Percentiles rank a stretch among this genome's conserved stretches.
Conservation (phyloP, 2,797 vertebrate genomes). For the Myoxocephalus aenaeus region DNA sequence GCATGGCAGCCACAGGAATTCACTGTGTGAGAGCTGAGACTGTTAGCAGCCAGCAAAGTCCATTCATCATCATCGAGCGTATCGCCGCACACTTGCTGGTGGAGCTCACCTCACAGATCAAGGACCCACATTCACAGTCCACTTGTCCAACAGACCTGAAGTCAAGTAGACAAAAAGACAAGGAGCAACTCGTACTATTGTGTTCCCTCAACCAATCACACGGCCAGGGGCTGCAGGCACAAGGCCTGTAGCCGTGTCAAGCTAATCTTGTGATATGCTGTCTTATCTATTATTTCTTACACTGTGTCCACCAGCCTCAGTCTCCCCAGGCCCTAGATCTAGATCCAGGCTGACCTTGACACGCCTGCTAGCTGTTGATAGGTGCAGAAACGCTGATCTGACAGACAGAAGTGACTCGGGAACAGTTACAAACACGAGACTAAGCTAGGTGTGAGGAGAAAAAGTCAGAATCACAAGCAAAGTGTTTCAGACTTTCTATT, state of each 20-base stretch:
- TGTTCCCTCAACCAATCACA: conserved; percentile 28
- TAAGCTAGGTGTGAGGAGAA: conserved; percentile 7
- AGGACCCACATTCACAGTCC: conserved; percentile 30
- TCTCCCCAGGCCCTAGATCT: conserved; percentile 33
- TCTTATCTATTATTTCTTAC: conserved; percentile 60
- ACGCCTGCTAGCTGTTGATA: conserved; percentile 25
- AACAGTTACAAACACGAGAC: conserved; percentile 29
- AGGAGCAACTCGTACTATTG: conserved; percentile 15
- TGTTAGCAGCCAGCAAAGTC: conserved; percentile 45
- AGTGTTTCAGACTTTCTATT: conserved; percentile 20
- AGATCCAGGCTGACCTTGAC: conserved; percentile 48
- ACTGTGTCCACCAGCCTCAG: conserved; percentile 26
- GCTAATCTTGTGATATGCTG: conserved; percentile 48
- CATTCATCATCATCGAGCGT: conserved; percentile 69
- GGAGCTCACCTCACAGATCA: conserved; percentile 53
- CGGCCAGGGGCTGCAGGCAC: conserved; percentile 6
- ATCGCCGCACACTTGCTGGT: conserved; percentile 45
- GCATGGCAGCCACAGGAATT: conserved; percentile 45
- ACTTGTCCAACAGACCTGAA: conserved; percentile 22
- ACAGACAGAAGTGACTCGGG: conserved; percentile 25
- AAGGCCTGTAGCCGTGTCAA: conserved; percentile 35
- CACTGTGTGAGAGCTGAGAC: conserved; percentile 38
- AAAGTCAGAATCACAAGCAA: conserved; percentile 33
- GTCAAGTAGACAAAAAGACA: conserved; percentile 29
- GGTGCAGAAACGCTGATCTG: conserved; percentile 24